Evolutionary conservation across 2,888 invertebrate genomes (phyloP).

Genomic region (Molorchus minor): DNA sequence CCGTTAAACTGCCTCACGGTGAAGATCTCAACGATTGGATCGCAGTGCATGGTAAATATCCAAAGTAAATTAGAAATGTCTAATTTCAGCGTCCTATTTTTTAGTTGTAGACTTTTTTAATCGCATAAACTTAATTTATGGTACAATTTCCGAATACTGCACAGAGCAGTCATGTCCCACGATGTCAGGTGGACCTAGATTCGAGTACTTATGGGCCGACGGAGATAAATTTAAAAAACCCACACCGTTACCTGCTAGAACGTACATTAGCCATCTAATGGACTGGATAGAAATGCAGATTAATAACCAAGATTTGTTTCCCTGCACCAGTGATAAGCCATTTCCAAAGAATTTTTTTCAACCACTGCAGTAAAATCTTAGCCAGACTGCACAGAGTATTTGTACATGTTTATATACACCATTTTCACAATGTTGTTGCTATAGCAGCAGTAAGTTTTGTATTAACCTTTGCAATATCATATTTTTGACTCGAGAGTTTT

Average conservation of each 20-base stretch:
- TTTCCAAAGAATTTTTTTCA: slow-evolving; percentile 86
- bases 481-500: slow-evolving; percentile 42
- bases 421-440: slow-evolving; percentile 87
- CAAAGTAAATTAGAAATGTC: not conserved
- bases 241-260: slow-evolving; percentile 82
- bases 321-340: slow-evolving; percentile 83
- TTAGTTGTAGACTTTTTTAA: slow-evolving; percentile 94
- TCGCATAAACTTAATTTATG: slow-evolving; percentile 90
- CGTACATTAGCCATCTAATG: slow-evolving; percentile 85
- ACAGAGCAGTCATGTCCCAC: slow-evolving; percentile 85
- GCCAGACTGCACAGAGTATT: slow-evolving; percentile 89
- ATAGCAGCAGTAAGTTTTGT: slow-evolving; percentile 81
- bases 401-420: slow-evolving; percentile 94
- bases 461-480: slow-evolving; percentile 1
- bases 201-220: slow-evolving; percentile 93
- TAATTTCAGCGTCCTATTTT: slow-evolving; percentile 1
- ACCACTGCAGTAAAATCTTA: slow-evolving; percentile 84
- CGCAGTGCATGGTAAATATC: slow-evolving; percentile 82
- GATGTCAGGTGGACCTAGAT: slow-evolving; percentile 89
- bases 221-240: slow-evolving; percentile 81
- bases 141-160: slow-evolving; percentile 87
- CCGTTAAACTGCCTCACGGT: slow-evolving; percentile 82
- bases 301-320: slow-evolving; percentile 87
- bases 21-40: slow-evolving; percentile 93
- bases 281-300: slow-evolving; percentile 93